Conservation (phyloP, 2,797 vertebrate species). For the Bradypodion pumilum region DNA sequence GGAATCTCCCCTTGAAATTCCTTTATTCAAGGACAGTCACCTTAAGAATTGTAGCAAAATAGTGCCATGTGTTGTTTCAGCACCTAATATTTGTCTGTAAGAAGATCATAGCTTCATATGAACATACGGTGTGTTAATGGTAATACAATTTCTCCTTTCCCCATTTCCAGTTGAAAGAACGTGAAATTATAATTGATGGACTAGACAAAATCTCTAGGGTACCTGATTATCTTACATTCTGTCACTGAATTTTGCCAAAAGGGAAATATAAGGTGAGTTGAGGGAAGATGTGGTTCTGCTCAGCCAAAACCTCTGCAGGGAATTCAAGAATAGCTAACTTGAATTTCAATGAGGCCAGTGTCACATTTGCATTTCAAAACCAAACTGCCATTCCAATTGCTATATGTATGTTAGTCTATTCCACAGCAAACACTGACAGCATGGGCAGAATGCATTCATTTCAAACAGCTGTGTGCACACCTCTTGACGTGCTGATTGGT, state of each 20-base stretch:
- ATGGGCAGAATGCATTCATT: neutral
- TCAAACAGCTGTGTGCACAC: neutral
- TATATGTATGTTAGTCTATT: neutral
- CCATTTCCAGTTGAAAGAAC: neutral
- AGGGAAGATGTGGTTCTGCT: neutral
- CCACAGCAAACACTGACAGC: neutral
- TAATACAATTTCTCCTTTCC: neutral
- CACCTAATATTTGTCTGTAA: slow-evolving; percentile 52
- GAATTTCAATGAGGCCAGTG: neutral
- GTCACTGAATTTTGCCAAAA: slow-evolving; percentile 7
- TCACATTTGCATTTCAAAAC: neutral
- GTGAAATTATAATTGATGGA: neutral
- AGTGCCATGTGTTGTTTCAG: slow-evolving; percentile 31
- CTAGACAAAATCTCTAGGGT: neutral
- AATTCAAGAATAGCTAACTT: neutral
- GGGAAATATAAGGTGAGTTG: slow-evolving; percentile 20
- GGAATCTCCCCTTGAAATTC: neutral
- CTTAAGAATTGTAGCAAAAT: neutral
- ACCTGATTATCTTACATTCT: neutral
- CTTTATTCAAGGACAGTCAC: neutral
- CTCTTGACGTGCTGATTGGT: neutral
- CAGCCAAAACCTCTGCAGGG: neutral
- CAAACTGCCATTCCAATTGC: neutral
- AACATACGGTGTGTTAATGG: neutral
- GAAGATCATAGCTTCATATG: slow-evolving; percentile 24